phyloP scores from a whole-genome alignment of 2,797 vertebrate species.

The Urophycis tenuis region DNA sequence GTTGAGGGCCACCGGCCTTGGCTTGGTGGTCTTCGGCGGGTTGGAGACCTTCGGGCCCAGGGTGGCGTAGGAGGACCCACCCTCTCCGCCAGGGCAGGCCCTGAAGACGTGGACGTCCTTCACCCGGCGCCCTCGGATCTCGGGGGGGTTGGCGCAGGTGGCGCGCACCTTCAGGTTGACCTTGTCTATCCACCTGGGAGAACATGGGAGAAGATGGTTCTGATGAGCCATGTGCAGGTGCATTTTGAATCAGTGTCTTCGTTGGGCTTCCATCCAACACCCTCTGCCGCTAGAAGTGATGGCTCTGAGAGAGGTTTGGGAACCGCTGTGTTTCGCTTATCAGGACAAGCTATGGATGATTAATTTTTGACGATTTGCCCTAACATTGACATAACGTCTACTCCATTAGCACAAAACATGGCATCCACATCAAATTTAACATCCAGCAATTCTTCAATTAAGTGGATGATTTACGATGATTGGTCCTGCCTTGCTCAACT shows the following conservation, averaged over 20 bases:
- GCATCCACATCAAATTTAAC: background rate
- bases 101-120: conserved; percentile 78
- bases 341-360: background rate
- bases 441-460: background rate
- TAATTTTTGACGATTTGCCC: background rate
- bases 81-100: conserved; percentile 72
- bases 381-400: background rate
- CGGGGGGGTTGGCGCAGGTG: conserved; percentile 77
- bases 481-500: background rate
- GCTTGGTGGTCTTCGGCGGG: conserved; percentile 56
- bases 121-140: conserved; percentile 73
- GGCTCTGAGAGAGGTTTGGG: background rate
- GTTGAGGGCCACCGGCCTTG: conserved; percentile 54
- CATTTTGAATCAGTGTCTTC: background rate
- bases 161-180: conserved; percentile 83
- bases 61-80: conserved; percentile 37
- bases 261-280: background rate
- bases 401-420: background rate
- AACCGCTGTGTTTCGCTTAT: background rate
- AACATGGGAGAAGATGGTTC: background rate
- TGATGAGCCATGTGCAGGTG: background rate
- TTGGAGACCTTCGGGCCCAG: conserved; percentile 46
- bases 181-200: conserved; percentile 81
- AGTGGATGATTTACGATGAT: background rate
- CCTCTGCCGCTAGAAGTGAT: background rate